Conservation (phyloP, 2,888 invertebrate species). For the Nyleta sp. region DNA sequence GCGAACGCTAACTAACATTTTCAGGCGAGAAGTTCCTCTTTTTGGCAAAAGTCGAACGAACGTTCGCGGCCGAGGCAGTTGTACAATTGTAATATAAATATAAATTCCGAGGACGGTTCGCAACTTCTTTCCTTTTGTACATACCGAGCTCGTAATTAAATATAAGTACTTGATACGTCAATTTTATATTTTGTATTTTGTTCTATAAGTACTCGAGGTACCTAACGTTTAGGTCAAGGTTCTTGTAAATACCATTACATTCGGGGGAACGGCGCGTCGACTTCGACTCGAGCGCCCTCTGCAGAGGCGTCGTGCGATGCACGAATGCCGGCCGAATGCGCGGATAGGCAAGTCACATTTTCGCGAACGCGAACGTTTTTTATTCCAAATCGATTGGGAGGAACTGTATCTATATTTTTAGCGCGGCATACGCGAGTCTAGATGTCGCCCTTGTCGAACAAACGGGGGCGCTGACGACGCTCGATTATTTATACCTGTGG, state of each 20-base stretch:
- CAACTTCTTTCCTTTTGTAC: conserved; percentile 38
- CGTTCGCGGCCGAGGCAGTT: neutral
- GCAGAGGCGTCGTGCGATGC: neutral
- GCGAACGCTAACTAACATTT: conserved; percentile 7
- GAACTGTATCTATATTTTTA: conserved; percentile 32
- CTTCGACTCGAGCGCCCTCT: neutral
- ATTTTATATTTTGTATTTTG: conserved; percentile 56
- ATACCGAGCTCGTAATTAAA: conserved; percentile 41
- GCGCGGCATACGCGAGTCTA: too few relatives aligned
- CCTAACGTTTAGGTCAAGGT: conserved; percentile 57
- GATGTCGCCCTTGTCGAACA: too few relatives aligned
- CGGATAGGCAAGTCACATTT: neutral
- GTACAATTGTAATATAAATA: conserved; percentile 47
- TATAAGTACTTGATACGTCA: conserved; percentile 44
- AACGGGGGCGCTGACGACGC: too few relatives aligned
- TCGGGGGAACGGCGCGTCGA: neutral
- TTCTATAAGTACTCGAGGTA: conserved; percentile 55
- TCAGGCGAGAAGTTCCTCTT: conserved; percentile 21
- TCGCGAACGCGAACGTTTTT: neutral
- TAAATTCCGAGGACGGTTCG: conserved; percentile 3
- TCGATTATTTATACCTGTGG: conserved; percentile 4
- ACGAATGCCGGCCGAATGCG: too few relatives aligned
- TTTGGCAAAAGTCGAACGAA: neutral
- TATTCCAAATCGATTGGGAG: neutral
- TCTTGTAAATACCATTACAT: conserved; percentile 44